Base-by-base conservation (phyloP, 2,113 vertebrate species). In the Rhinoderma darwinii region DNA sequence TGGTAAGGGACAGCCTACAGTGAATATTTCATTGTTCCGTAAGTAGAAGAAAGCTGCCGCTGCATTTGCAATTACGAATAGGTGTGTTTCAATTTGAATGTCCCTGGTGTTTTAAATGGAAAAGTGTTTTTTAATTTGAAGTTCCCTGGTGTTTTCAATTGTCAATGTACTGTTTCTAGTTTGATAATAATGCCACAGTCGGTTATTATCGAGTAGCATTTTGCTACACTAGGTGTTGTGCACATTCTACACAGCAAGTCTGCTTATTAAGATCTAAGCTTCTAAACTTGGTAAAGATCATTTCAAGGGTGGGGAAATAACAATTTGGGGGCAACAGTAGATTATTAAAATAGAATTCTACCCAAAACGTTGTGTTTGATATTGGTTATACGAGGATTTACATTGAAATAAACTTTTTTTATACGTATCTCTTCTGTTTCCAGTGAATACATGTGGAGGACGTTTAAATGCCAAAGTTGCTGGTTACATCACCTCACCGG, bases 401-500 rank as follows among this genome's bases (percentile, higher is more conserved):
- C 63, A 7, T 22, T 39, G 5, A n/a, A 81, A 44, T 25, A 18
- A 50, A 22, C 22, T 14, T 15, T 66, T 43, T 63, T 81, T 63
- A 25, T 72, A 14, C 25, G 12, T 35, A 37, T 73, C 14, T 86
- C 86, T 82, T 39, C 73, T 73, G 91, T 92, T 91, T 91, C 90
- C 89, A 89, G 93, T 93, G 84, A 93, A 95, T 89, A 89, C 92
- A 0, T 99, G 98, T 0, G 98, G 98, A 2, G 97, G 96, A 2
- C 93, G 91, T 20, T 89, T 99, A 87, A 98, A 99, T 89, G 98
- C 98, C 90, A 98, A 95, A 81, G 94, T 96, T 4, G 96, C 98
- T 0, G 98, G 97, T 44, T 99, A 99, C 92, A 98, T 99, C 95
- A 99, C 98, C 63, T 99, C 98, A 0, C 97, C 98, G 0, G 97